A percentile compares a stretch with the other conserved stretches of the same genome.
Evolutionary conservation across 2,888 invertebrate genomes (phyloP).

Genomic region (Tipula vernalis): DNA sequence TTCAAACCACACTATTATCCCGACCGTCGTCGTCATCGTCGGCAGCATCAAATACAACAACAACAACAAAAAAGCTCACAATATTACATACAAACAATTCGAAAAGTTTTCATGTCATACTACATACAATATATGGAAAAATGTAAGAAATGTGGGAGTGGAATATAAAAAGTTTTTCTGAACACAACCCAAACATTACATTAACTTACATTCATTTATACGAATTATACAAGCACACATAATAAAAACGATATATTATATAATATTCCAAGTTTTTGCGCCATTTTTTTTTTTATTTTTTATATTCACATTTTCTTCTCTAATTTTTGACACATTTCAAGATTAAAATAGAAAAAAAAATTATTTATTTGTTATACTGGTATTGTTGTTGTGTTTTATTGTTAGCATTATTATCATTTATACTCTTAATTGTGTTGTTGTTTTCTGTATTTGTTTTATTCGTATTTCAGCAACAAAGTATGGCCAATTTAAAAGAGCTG

Average conservation of each 20-base stretch:
- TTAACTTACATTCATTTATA: not conserved
- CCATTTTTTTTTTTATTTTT: not conserved
- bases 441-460: not conserved
- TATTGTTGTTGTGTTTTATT: not conserved
- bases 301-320: not conserved
- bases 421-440: not conserved
- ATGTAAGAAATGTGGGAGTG: not conserved
- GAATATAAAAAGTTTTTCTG: not conserved
- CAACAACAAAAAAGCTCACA: not conserved
- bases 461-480: not conserved
- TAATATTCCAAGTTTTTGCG: not conserved
- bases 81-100: not conserved
- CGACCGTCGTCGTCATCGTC: not conserved
- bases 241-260: not conserved
- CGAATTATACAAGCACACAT: not conserved
- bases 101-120: not conserved
- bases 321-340: not conserved
- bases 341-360: not conserved
- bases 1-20: not conserved
- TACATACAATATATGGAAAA: not conserved
- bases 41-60: not conserved
- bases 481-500: not conserved
- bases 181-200: not conserved
- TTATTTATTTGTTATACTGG: not conserved
- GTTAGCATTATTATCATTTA: not conserved